Evolutionary conservation across 2,113 vertebrate species (phyloP).

Genomic region (Poecile atricapillus): DNA sequence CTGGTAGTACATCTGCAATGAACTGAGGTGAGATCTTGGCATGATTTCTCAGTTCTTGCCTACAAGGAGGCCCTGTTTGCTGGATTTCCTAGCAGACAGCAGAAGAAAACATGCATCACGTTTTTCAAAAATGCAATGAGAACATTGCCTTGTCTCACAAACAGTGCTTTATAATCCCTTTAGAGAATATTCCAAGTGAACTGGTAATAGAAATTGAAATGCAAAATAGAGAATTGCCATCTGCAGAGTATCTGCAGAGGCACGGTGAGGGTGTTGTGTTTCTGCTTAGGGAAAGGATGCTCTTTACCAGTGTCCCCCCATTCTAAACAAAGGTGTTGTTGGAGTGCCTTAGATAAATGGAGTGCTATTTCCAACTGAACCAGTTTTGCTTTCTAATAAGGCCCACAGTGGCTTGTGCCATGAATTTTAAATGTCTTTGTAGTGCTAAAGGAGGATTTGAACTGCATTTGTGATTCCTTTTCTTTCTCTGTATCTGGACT

Average conservation of each 20-base stretch:
- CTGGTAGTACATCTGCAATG: not conserved
- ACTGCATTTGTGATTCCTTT: not conserved
- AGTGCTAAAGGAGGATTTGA: not conserved
- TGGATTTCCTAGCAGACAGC: not conserved
- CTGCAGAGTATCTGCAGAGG: not conserved
- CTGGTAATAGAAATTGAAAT: not conserved
- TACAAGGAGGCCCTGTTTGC: not conserved
- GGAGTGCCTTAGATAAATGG: not conserved
- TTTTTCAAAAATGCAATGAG: not conserved
- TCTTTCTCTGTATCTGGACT: not conserved
- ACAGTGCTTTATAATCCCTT: slow-evolving; percentile 9
- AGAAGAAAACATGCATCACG: not conserved
- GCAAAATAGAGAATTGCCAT: not conserved
- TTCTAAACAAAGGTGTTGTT: not conserved
- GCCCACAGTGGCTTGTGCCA: not conserved
- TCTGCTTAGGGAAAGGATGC: not conserved
- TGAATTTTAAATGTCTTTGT: slow-evolving; percentile 7
- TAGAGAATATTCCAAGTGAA: not conserved
- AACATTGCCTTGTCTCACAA: not conserved
- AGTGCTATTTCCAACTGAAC: not conserved
- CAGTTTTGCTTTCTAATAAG: not conserved
- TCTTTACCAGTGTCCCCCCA: accelerated
- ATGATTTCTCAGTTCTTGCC: not conserved
- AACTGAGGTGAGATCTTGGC: not conserved
- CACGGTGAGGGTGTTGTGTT: not conserved